Percentiles rank a stretch among this genome's conserved stretches.
Conservation (phyloP, 2,113 vertebrate genomes). For the Mustela nigripes region DNA sequence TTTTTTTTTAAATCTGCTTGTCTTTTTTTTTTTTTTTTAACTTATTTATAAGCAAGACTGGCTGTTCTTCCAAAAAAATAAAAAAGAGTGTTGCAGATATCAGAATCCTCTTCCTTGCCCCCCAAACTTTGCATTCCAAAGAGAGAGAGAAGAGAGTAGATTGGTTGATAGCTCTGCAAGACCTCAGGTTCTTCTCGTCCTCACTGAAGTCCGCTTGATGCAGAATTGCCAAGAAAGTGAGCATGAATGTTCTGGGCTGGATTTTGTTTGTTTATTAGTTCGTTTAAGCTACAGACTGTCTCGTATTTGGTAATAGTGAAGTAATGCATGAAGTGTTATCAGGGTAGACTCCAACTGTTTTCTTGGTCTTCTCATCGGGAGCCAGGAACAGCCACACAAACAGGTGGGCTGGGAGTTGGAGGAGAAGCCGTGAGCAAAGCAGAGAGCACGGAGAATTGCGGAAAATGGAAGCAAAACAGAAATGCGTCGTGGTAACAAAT, state of each 20-base stretch:
- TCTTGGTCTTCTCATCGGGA: not conserved
- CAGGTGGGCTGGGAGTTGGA: not conserved
- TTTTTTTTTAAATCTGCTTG: not conserved
- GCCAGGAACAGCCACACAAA: not conserved
- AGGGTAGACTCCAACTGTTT: not conserved
- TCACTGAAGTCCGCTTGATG: not conserved
- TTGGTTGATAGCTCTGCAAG: not conserved
- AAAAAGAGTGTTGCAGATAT: not conserved
- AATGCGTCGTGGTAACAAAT: not conserved
- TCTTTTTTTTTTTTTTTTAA: not conserved
- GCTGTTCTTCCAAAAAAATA: not conserved
- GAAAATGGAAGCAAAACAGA: not conserved
- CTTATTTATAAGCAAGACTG: slow-evolving; percentile 36
- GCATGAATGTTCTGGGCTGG: not conserved
- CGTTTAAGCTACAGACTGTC: not conserved
- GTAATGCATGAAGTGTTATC: not conserved
- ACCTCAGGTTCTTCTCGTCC: not conserved
- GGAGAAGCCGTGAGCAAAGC: not conserved
- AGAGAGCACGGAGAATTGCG: not conserved
- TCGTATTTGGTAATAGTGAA: slow-evolving; percentile 23
- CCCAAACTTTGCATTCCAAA: not conserved
- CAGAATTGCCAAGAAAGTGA: not conserved
- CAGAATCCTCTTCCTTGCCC: not conserved
- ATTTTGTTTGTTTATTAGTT: not conserved
- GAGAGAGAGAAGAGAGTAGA: not conserved